Conservation (phyloP, 2,113 vertebrate genomes). For the Eurystomus gularis region DNA sequence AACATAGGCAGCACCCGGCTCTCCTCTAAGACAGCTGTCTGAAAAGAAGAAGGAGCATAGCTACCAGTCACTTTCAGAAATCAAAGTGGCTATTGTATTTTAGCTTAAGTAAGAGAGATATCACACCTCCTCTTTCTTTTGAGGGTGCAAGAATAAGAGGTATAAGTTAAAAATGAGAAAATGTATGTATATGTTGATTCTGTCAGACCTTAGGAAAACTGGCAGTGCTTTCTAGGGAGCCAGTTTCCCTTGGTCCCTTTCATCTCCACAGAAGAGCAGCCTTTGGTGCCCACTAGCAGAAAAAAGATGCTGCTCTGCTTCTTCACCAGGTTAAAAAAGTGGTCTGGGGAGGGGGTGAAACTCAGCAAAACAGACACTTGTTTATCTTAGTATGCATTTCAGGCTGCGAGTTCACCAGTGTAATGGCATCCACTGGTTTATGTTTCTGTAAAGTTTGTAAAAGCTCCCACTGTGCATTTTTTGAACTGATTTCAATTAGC, state of each 20-base stretch:
- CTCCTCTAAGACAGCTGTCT: not conserved
- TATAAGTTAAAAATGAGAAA: not conserved
- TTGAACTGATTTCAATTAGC: not conserved
- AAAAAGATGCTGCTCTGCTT: not conserved
- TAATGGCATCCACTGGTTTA: not conserved
- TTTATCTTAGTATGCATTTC: not conserved
- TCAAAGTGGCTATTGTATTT: not conserved
- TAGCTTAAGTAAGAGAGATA: not conserved
- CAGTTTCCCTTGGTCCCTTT: not conserved
- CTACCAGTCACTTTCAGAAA: not conserved
- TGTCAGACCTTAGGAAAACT: not conserved
- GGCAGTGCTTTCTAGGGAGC: not conserved
- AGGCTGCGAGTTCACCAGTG: not conserved
- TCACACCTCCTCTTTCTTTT: not conserved
- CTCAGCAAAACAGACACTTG: not conserved
- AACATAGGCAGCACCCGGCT: not conserved
- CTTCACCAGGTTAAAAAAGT: not conserved
- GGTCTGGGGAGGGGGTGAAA: accelerated
- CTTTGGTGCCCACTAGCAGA: not conserved
- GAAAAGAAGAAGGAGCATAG: not conserved
- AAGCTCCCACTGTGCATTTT: not conserved
- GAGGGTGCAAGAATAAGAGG: not conserved
- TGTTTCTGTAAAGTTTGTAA: not conserved
- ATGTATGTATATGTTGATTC: not conserved
- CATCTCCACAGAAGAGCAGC: not conserved